Conservation (phyloP, 2,888 invertebrate genomes). For the Drosophila kokeensis region DNA sequence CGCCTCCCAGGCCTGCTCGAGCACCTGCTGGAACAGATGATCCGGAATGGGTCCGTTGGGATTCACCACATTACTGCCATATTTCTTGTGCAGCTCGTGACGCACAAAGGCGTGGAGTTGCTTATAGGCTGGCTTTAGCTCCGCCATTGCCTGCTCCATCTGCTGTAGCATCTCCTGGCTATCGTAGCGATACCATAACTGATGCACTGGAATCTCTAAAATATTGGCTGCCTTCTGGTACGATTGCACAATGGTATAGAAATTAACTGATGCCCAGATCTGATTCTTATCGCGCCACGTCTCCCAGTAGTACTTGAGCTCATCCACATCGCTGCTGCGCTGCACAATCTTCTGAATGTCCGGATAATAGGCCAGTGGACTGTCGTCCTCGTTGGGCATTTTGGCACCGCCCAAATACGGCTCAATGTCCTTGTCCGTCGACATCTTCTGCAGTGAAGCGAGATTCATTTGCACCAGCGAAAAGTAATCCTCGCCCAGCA, state of each 20-base stretch:
- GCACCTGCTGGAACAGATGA: constrained; percentile 88
- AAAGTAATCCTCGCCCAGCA: constrained; percentile 83
- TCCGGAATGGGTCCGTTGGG: constrained; percentile 91
- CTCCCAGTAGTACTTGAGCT: constrained; percentile 83
- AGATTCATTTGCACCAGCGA: constrained; percentile 79
- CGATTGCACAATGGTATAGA: constrained; percentile 79
- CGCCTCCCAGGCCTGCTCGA: constrained; percentile 82
- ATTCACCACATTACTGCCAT: constrained; percentile 88
- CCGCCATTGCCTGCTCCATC: constrained; percentile 85
- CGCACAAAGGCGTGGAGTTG: constrained; percentile 93
- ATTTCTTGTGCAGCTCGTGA: constrained; percentile 88
- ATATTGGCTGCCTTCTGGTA: constrained; percentile 79
- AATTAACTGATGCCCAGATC: constrained; percentile 81
- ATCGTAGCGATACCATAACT: constrained; percentile 80
- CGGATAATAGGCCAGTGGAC: constrained; percentile 79
- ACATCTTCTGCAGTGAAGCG: constrained; percentile 75
- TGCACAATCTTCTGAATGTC: constrained; percentile 82
- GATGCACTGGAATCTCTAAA: constrained; percentile 77
- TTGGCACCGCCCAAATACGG: constrained; percentile 79
- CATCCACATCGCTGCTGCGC: constrained; percentile 75
- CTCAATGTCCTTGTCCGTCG: constrained; percentile 87
- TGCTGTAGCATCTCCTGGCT: constrained; percentile 78
- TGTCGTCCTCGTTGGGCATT: constrained; percentile 79
- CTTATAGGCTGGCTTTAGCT: constrained; percentile 89
- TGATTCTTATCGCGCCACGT: constrained; percentile 82